These are phyloP conservation scores for Cygnus buccinator DNA, from an alignment of 2,113 vertebrate genomes.

Conservation along the genomic window DNA sequence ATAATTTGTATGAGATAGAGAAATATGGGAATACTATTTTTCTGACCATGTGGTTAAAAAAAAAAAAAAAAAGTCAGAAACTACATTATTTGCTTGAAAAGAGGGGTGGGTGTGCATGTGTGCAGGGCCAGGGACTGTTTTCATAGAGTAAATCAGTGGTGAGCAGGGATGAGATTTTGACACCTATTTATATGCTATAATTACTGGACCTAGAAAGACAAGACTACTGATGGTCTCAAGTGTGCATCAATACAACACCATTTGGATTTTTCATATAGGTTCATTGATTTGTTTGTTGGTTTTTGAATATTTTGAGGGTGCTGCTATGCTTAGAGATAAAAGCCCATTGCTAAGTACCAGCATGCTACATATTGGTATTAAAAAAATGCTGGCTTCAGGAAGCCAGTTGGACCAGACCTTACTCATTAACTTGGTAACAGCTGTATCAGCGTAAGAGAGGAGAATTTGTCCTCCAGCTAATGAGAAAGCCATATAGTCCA, in stretches of 20 bases:
- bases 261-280: neutral
- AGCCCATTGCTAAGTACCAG: neutral
- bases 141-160: neutral
- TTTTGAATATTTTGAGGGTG: neutral
- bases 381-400: neutral
- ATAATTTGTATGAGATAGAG: neutral
- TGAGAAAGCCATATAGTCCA: neutral
- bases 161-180: neutral
- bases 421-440: slow-evolving; percentile 25
- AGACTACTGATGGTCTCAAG: neutral
- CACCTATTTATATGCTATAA: neutral
- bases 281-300: neutral
- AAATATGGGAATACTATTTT: neutral
- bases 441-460: neutral
- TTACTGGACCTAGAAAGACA: neutral
- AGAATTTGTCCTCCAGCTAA: slow-evolving; percentile 32
- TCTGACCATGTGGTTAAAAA: neutral
- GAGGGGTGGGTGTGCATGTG: neutral
- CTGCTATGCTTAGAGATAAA: neutral
- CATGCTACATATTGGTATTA: neutral
- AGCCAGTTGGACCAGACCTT: neutral
- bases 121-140: neutral
- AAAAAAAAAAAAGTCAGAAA: neutral
- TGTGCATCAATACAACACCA: rapidly evolving
- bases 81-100: neutral